These are phyloP conservation scores for Gadopsis marmoratus DNA, from an alignment of 2,797 vertebrate species.

Conservation along the genomic window DNA sequence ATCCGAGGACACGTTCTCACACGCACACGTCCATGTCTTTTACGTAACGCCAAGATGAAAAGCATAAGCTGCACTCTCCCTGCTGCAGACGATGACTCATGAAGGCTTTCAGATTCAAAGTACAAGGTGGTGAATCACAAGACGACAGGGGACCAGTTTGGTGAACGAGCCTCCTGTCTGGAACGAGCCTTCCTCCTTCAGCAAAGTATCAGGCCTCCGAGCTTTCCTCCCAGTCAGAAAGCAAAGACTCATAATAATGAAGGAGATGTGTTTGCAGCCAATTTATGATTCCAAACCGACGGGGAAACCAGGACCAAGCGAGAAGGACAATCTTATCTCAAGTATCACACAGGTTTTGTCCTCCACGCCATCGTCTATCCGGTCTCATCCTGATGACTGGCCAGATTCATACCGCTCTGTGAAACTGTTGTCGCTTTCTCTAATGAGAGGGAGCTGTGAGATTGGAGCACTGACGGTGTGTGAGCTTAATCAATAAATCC, in stretches of 20 bases:
- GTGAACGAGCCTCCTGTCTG: conserved; percentile 27
- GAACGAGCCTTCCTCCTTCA: conserved; percentile 7
- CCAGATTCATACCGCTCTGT: neutral
- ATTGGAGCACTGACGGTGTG: conserved; percentile 6
- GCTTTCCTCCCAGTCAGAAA: neutral
- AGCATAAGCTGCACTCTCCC: conserved; percentile 5
- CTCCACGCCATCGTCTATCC: neutral
- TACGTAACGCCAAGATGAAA: conserved; percentile 24
- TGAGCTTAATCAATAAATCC: conserved; percentile 51
- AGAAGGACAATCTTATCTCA: neutral
- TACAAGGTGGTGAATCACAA: conserved; percentile 17
- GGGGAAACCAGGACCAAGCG: neutral
- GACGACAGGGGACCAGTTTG: conserved; percentile 39
- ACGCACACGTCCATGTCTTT: conserved; percentile 10
- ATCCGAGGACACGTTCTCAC: neutral
- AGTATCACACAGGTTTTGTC: neutral
- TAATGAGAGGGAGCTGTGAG: conserved; percentile 36
- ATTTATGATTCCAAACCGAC: neutral
- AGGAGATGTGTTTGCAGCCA: no score
- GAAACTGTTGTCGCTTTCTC: neutral
- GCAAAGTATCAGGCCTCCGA: neutral
- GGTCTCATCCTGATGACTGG: conserved; percentile 10
- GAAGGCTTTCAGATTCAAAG: conserved; percentile 40
- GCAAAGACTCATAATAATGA: neutral
- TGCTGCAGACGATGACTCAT: conserved; percentile 44